These are phyloP conservation scores for Epizoanthus rinbou DNA, from an alignment of 92 coral and sea anemone genomes.

Conservation along the genomic window DNA sequence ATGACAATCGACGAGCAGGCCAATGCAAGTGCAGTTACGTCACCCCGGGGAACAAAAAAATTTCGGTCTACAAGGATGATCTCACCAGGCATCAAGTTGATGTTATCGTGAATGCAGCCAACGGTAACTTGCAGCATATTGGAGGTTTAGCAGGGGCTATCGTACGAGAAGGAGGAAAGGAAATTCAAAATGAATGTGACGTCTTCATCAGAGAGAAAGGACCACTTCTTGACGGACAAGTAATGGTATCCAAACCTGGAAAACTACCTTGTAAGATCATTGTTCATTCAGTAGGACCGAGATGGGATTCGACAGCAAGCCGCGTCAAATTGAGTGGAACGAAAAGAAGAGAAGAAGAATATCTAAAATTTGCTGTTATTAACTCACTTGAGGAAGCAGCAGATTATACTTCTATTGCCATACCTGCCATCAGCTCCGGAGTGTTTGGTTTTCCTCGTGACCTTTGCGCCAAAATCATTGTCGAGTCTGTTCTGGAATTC, in stretches of 20 bases:
- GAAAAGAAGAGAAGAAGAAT: conserved; percentile 26
- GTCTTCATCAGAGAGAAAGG: background rate
- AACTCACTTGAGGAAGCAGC: conserved; percentile 50
- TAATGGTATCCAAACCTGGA: conserved; percentile 52
- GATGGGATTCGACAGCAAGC: conserved; percentile 35
- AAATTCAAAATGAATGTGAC: conserved; percentile 58
- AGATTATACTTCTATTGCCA: conserved; percentile 53
- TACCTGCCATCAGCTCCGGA: conserved; percentile 82
- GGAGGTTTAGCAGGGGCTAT: conserved; percentile 64
- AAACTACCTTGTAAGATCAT: conserved; percentile 64
- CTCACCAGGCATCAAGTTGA: conserved; percentile 61
- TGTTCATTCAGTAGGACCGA: conserved; percentile 75
- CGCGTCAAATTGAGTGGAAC: background rate
- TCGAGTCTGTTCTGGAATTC: conserved; percentile 57
- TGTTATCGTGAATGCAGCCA: conserved; percentile 71
- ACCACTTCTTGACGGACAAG: conserved; percentile 43
- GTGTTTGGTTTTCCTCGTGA: conserved; percentile 63
- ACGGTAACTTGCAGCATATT: conserved; percentile 48
- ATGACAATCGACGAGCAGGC: background rate
- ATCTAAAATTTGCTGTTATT: conserved; percentile 38
- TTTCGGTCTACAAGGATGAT: conserved; percentile 66
- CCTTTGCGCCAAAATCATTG: conserved; percentile 62
- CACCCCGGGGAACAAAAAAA: background rate
- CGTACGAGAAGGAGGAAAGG: conserved; percentile 56
- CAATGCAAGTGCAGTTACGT: conserved; percentile 27